A percentile compares a stretch with the other conserved stretches of the same genome.
Evolutionary conservation across 2,797 vertebrate species (phyloP).

Genomic region (Rhincodon typus): DNA sequence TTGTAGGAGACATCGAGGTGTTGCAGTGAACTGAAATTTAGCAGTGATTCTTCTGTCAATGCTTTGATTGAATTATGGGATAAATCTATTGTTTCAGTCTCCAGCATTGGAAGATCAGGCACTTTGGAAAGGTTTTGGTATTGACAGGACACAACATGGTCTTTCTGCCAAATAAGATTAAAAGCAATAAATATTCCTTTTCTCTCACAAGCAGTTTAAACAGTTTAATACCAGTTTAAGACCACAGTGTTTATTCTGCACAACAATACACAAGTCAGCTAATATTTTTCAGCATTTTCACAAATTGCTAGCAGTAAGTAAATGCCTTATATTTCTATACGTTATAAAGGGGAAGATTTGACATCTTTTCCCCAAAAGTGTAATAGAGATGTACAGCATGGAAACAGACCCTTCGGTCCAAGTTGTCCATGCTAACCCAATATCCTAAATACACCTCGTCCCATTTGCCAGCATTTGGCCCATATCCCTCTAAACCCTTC

Average conservation of each 20-base stretch:
- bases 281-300: neutral
- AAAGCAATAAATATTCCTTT: neutral
- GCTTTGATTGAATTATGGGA: constrained; percentile 71
- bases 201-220: neutral
- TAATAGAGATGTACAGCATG: too few relatives aligned
- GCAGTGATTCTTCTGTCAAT: constrained; percentile 48
- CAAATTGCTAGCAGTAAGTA: neutral
- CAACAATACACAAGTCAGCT: neutral
- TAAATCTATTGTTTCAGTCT: constrained; percentile 59
- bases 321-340: neutral
- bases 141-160: constrained; percentile 53
- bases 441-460: too few relatives aligned
- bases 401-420: too few relatives aligned
- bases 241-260: neutral
- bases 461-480: too few relatives aligned
- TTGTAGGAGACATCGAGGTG: constrained; percentile 63
- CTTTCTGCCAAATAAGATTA: constrained; percentile 41
- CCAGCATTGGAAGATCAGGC: constrained; percentile 55
- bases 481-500: too few relatives aligned
- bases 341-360: neutral
- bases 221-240: neutral
- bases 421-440: too few relatives aligned
- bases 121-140: constrained; percentile 55
- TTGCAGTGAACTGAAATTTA: constrained; percentile 55
- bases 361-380: neutral